A percentile compares a stretch with the other conserved stretches of the same genome.
phyloP scores from a whole-genome alignment of 2,888 invertebrate genomes.

The Alentia gelatinosa region DNA sequence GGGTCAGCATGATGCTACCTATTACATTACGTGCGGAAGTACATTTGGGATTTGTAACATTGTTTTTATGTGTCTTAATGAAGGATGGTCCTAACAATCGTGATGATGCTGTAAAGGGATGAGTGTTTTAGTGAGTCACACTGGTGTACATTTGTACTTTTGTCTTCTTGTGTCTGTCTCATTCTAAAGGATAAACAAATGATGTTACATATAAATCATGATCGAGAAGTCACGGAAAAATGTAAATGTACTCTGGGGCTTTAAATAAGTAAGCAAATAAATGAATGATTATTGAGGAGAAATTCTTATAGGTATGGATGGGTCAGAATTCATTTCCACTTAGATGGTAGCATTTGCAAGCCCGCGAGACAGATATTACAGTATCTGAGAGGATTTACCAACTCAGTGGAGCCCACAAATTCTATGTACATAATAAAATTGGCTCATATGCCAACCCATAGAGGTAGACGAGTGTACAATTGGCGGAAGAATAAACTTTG shows the following conservation, averaged over 20 bases:
- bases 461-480: conserved; percentile 4
- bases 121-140: conserved; percentile 38
- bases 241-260: conserved; percentile 10
- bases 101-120: conserved; percentile 34
- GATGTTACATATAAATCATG: conserved; percentile 15
- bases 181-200: conserved; percentile 15
- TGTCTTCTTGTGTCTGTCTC: conserved; percentile 47
- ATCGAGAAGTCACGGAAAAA: not conserved
- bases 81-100: not conserved
- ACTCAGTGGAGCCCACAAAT: conserved; percentile 19
- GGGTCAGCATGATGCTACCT: not conserved
- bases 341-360: conserved; percentile 31
- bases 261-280: not conserved
- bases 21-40: not conserved
- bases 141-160: conserved; percentile 51
- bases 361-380: not conserved
- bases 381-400: not conserved
- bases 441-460: not conserved
- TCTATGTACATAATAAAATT: conserved; percentile 30
- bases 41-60: not conserved
- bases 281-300: not conserved
- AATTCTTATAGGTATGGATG: conserved; percentile 13
- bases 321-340: conserved; percentile 2
- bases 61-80: conserved; percentile 5
- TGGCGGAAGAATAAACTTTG: not conserved